phyloP scores from a whole-genome alignment of 2,888 invertebrate species.

The Monopis laevigella region DNA sequence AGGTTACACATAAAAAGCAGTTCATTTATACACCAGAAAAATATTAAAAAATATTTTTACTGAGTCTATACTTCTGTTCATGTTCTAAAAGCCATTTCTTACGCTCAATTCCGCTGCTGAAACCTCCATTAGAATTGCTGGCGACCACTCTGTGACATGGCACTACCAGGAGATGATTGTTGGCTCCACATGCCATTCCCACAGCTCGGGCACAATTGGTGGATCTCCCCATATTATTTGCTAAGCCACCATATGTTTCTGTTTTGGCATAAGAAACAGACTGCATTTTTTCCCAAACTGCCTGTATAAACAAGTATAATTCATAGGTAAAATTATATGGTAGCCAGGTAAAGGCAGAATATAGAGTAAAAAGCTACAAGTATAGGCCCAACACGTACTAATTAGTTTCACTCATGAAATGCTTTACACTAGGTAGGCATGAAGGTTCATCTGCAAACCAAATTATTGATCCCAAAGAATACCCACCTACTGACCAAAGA shows the following conservation, averaged over 20 bases:
- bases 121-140: conserved; percentile 49
- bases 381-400: too few relatives aligned
- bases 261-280: conserved; percentile 46
- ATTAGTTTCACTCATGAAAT: too few relatives aligned
- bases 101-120: conserved; percentile 58
- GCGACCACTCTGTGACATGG: conserved; percentile 53
- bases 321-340: too few relatives aligned
- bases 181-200: conserved; percentile 51
- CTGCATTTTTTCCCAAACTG: conserved; percentile 44
- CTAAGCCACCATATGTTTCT: conserved; percentile 44
- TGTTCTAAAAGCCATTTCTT: conserved; percentile 60
- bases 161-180: conserved; percentile 40
- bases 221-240: conserved; percentile 38
- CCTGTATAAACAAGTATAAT: conserved; percentile 26
- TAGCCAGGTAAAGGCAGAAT: too few relatives aligned
- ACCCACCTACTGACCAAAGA: too few relatives aligned
- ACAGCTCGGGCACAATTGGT: conserved; percentile 45
- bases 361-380: too few relatives aligned
- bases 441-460: not conserved
- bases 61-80: conserved; percentile 43
- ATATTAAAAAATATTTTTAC: too few relatives aligned
- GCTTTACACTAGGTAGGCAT: not conserved
- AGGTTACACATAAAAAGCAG: too few relatives aligned
- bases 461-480: too few relatives aligned
- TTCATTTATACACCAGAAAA: too few relatives aligned